Base-by-base conservation (phyloP, 2,888 invertebrate species). In the Ophion ventricosus region DNA sequence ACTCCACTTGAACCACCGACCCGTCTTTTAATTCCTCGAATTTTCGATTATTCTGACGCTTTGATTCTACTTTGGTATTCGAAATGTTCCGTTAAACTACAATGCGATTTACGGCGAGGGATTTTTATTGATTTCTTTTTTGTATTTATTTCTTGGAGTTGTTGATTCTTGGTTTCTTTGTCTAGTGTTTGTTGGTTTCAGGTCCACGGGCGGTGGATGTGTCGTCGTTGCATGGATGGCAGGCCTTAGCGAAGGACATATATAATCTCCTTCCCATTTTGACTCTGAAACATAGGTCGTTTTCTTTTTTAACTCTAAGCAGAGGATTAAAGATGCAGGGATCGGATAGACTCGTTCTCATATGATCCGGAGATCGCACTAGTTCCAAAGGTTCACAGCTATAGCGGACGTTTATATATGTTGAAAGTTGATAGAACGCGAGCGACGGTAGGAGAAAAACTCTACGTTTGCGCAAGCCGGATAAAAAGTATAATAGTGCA, bases 251-350 rank as follows among this genome's bases (percentile, higher is more conserved):
- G 91, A 92, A 91, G 92, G 92, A 93, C 89, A 92, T 91, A 88
- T 91, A 89, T 85, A 91, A 90, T 91, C 90, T 92, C 92, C 93
- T 93, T 93, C 92, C 93, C 93, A 93, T 93, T 92, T 93, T 93
- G 93, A 92, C 92, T 88, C 93, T 93, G 89, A 88, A 88, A 57
- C 26, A 35, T 11, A 35, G 8, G 10, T 11, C 23, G 7, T 35
- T 63, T 63, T 61, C 14, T 73, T 17, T 17, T 29, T 29, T 7
- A 17, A 8, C 4, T 26, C 14, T 26, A 57, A 23, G 57, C n/a
- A 5, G 11, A 1, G 0, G 10, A 23, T n/a, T n/a, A 56, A 17
- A 5, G 17, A 56, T 56, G 14, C 17, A 17, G 11, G 1, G 4
- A 56, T 2, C 4, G 14, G 11, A 56, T 1, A 56, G 14, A 14